phyloP scores from a whole-genome alignment of 2,888 invertebrate species.

The Acronicta alni region DNA sequence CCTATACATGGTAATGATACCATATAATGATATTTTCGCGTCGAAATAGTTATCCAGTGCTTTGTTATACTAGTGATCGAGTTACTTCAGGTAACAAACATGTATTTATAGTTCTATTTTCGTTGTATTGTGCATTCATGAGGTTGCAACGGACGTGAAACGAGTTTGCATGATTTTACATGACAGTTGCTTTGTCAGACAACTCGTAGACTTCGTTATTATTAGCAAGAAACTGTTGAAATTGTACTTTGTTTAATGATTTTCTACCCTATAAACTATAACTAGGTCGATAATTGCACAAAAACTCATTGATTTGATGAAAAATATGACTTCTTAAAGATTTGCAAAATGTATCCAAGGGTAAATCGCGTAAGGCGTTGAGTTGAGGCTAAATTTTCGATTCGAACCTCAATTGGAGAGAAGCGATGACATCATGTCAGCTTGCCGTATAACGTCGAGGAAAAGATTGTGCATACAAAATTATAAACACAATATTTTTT shows the following conservation, averaged over 20 bases:
- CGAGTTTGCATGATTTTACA: conserved; percentile 34
- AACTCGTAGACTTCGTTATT: conserved; percentile 54
- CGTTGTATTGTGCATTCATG: conserved; percentile 21
- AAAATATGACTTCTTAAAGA: conserved; percentile 28
- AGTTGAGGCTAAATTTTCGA: conserved; percentile 49
- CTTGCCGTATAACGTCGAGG: conserved; percentile 50
- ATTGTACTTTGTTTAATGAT: conserved; percentile 11
- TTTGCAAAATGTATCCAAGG: conserved; percentile 44
- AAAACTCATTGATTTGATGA: conserved; percentile 5
- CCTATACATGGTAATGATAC: conserved; percentile 78
- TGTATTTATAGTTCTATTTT: conserved; percentile 33
- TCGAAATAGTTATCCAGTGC: conserved; percentile 69
- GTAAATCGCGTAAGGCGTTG: conserved; percentile 29
- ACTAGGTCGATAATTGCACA: not conserved
- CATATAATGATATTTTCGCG: conserved; percentile 70
- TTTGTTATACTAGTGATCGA: conserved; percentile 64
- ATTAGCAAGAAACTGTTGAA: conserved; percentile 24
- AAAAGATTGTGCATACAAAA: conserved; percentile 49
- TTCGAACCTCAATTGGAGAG: conserved; percentile 62
- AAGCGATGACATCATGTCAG: conserved; percentile 69
- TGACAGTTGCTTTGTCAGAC: conserved; percentile 61
- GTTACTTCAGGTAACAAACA: conserved; percentile 46
- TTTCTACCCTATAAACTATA: conserved; percentile 1
- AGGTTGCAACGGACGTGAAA: conserved; percentile 43
- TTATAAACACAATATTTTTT: conserved; percentile 27